Evolutionary conservation across 2,113 vertebrate genomes (phyloP), one percentile per base, ranked within the genome.

Genomic region (Anarhynchus alexandrinus): DNA sequence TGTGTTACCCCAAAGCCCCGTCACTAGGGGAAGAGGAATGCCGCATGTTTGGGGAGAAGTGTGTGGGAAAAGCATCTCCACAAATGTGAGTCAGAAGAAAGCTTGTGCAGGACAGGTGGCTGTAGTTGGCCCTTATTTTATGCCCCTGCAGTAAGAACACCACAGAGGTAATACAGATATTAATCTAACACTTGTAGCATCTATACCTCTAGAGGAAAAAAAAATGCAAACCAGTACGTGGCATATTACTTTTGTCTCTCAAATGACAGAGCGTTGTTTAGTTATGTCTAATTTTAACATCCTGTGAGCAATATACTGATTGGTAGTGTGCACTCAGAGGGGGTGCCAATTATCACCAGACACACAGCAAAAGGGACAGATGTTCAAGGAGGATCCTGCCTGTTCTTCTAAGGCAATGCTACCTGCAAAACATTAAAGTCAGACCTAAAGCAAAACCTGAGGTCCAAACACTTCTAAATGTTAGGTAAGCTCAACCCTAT

Each of bases 401-500:
- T 52, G 34, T 51, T 81, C 85, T 64, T 65, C 43, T 57, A 93
- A 57, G 25, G 55, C 58, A 85, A 47, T 0, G 0, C 57, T 67
- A 59, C 47, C 74, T 51, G 65, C 18, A 64, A 70, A 88, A 70
- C 71, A 34, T 15, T 13, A 26, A 8, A 73, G 61, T 45, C 36
- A 51, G n/a, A 61, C 36, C 51, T 70, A 82, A 90, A 93, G 71
- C n/a, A 86, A 88, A 90, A 80, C 59, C 66, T 47, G 66, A 92
- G 55, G n/a, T 88, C 72, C 55, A 73, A 88, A 81, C 86, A 71
- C 40, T 83, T 81, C 10, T 51, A 73, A 90, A 77, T 21, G 20
- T 78, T 70, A 71, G 49, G 17, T 36, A 67, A 93, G 43, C 29
- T 86, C 59, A 71, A 36, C 38, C 38, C 23, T 25, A 22, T 1